Evolutionary conservation across 2,888 invertebrate species (phyloP).

Genomic region (Drosophila nr. perissopoda): DNA sequence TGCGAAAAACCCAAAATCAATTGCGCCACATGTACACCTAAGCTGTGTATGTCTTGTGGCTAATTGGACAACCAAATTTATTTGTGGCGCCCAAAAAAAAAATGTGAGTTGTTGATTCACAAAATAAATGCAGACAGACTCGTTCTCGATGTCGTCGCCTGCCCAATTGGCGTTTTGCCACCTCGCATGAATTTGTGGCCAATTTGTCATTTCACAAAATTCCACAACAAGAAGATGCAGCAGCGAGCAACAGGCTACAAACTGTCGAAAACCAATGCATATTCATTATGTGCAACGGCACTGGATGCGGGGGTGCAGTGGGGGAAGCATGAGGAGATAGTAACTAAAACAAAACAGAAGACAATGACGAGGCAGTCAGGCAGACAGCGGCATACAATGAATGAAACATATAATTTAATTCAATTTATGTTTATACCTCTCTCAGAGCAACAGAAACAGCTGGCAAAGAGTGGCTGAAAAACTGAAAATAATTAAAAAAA

Average conservation of each 20-base stretch:
- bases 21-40: constrained; percentile 30
- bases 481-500: not conserved
- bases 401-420: constrained; percentile 60
- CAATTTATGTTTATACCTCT: constrained; percentile 22
- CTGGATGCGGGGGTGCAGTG: not conserved
- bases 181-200: constrained; percentile 68
- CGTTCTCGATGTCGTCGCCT: constrained; percentile 56
- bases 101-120: constrained; percentile 71
- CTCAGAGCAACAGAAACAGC: not conserved
- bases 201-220: constrained; percentile 77
- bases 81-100: constrained; percentile 64
- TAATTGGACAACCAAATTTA: constrained; percentile 75
- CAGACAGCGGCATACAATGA: constrained; percentile 40
- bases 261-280: constrained; percentile 61
- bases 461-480: not conserved
- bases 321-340: not conserved
- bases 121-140: constrained; percentile 65
- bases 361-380: constrained; percentile 55
- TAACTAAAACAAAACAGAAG: constrained; percentile 49
- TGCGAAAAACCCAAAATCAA: constrained; percentile 26
- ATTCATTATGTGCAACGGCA: constrained; percentile 50
- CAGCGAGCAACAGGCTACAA: constrained; percentile 56
- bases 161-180: constrained; percentile 73
- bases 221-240: constrained; percentile 63
- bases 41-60: constrained; percentile 37